A percentile compares a stretch with the other conserved stretches of the same genome.
These are phyloP conservation scores for Apteryx mantelli DNA, from an alignment of 2,113 vertebrate genomes.

Conservation along the genomic window DNA sequence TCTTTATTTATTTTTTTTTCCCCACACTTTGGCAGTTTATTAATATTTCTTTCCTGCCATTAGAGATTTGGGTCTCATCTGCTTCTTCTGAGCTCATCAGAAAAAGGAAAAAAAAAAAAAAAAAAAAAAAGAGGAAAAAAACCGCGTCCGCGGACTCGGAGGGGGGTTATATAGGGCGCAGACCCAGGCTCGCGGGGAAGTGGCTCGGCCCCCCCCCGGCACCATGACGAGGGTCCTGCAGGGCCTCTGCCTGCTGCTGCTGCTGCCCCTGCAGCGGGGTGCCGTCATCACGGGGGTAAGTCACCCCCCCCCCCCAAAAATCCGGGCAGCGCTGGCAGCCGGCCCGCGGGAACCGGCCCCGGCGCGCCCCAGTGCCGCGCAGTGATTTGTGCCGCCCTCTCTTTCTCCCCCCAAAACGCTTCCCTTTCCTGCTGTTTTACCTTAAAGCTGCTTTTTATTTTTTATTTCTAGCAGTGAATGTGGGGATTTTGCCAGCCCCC, in stretches of 20 bases:
- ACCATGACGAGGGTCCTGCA: slow-evolving; percentile 38
- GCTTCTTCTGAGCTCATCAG: slow-evolving; percentile 44
- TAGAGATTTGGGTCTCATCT: slow-evolving; percentile 63
- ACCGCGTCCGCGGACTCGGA: neutral
- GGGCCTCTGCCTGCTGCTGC: slow-evolving; percentile 51
- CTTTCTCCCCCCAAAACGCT: too few relatives aligned
- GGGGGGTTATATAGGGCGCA: slow-evolving; percentile 62
- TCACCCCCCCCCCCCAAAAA: neutral
- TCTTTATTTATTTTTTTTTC: neutral
- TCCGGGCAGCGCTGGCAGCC: too few relatives aligned
- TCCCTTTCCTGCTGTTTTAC: too few relatives aligned
- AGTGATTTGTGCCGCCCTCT: too few relatives aligned
- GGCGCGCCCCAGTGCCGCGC: too few relatives aligned
- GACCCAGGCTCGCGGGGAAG: neutral
- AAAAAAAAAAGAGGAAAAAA: neutral
- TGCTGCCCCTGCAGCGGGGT: slow-evolving; percentile 40
- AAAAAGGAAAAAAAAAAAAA: neutral
- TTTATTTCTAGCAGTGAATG: too few relatives aligned
- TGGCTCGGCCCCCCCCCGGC: neutral
- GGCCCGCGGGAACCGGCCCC: too few relatives aligned
- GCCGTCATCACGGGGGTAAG: slow-evolving; percentile 76
- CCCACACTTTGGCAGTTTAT: neutral
- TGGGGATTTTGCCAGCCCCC: neutral
- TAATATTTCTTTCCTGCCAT: neutral
- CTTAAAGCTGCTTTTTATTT: too few relatives aligned